Percentiles rank a stretch among this genome's conserved stretches.
phyloP scores from a whole-genome alignment of 2,113 vertebrate genomes.

The Cochlearius cochlearius region DNA sequence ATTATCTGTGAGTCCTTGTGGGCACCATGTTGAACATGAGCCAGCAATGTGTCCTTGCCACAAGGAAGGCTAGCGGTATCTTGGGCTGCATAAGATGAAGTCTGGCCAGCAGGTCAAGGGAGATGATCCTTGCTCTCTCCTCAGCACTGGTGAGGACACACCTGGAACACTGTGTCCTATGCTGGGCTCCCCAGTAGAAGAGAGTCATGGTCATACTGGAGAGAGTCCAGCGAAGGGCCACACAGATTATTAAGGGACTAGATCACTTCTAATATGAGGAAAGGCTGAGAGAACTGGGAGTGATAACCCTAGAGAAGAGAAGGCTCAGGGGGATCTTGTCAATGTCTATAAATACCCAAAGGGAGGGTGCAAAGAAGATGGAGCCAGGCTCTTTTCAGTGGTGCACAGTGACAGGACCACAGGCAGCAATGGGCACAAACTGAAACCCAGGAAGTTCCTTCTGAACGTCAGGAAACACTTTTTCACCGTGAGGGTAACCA shows the following conservation, averaged over 20 bases:
- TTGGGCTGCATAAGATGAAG: background rate
- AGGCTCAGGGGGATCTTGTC: background rate
- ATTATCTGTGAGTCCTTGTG: background rate
- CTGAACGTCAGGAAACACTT: background rate
- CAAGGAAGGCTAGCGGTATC: background rate
- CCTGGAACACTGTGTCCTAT: background rate
- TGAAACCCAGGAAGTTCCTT: background rate
- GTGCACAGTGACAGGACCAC: background rate
- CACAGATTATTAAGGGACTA: background rate
- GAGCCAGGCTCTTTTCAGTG: background rate
- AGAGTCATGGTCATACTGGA: background rate
- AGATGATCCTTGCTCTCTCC: background rate
- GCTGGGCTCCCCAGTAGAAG: background rate
- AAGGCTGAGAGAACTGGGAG: background rate
- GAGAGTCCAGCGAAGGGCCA: background rate
- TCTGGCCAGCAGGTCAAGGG: background rate
- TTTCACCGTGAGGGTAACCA: background rate
- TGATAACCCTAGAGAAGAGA: background rate
- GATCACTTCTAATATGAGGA: background rate
- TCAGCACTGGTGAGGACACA: background rate
- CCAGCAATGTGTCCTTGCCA: background rate
- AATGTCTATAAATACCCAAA: background rate
- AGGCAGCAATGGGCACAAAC: background rate
- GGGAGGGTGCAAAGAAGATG: background rate
- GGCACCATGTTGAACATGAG: background rate